Evolutionary conservation across 2,888 invertebrate genomes (phyloP), one percentile per base, ranked within the genome.

Genomic region (Lucinisca nassula): DNA sequence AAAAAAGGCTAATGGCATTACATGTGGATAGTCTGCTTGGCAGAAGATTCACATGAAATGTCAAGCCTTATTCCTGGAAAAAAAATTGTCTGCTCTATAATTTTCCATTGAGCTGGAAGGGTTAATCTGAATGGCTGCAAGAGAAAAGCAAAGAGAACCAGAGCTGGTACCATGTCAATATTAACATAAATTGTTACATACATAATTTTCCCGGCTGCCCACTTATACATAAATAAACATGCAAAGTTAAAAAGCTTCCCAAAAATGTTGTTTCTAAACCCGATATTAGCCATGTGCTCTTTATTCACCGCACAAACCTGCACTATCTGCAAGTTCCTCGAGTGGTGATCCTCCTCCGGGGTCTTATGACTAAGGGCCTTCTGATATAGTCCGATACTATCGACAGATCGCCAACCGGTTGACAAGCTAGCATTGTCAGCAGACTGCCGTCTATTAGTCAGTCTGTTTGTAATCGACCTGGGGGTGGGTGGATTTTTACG

Each of bases 351-450:
- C 35, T 35, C 67, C 35, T 67, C 67, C 3, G 67, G 67, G 21
- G 32, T 12, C 49, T 82, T 84, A 58, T 72, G 77, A 55, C 79
- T 81, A 14, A 87, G 40, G 30, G 85, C 79, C 75, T 61, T 76
- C 73, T 82, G 79, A 86, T 88, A 80, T 55, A 92, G 84, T 75
- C 85, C 81, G 4, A 89, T 74, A 79, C 90, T 89, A 84, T 88
- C 91, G 32, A 90, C 87, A n/a, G 92, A 92, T 75, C 90, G 91
- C 38, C 92, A 78, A 14, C 91, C 82, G 35, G 82, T 76, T 14
- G 87, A 80, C 76, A 88, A 38, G 27, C 89, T 70, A 27, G 76
- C 51, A 67, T 21, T 67, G 67, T 67, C 67, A 21, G 67, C 32
- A 27, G 58, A 58, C 24, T 35, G 67, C 14, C 67, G 32, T 67